These are phyloP conservation scores for Orestias chungarensis DNA, from an alignment of 2,797 vertebrate genomes.

Conservation along the genomic window DNA sequence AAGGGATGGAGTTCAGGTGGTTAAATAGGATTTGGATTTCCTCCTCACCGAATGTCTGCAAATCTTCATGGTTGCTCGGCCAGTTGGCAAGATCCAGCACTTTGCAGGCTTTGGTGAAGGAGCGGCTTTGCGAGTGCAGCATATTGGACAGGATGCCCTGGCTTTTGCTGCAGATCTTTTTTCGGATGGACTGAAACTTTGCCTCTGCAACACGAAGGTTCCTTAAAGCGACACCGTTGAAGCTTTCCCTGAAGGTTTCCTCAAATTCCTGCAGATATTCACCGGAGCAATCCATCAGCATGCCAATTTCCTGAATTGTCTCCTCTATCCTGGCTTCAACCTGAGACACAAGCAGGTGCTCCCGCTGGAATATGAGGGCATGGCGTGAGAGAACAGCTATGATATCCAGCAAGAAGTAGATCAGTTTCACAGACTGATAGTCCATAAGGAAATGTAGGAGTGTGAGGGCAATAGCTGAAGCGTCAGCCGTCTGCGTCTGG, in stretches of 20 bases:
- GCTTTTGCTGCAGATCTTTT: slow-evolving; percentile 95
- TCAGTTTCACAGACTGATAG: slow-evolving; percentile 95
- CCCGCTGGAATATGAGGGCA: slow-evolving; percentile 92
- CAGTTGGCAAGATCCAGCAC: slow-evolving; percentile 90
- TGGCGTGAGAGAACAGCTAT: slow-evolving; percentile 92
- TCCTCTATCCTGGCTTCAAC: slow-evolving; percentile 92
- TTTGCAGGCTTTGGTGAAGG: slow-evolving; percentile 90
- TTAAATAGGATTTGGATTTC: slow-evolving; percentile 91
- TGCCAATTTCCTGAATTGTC: slow-evolving; percentile 92
- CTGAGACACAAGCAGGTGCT: slow-evolving; percentile 90
- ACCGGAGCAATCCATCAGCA: slow-evolving; percentile 89
- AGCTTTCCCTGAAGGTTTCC: slow-evolving; percentile 94
- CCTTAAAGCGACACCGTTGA: slow-evolving; percentile 93
- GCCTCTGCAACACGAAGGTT: slow-evolving; percentile 94
- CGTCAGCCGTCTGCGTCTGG: slow-evolving; percentile 91
- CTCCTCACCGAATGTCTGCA: slow-evolving; percentile 89
- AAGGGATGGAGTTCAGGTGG: slow-evolving; percentile 87
- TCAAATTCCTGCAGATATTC: slow-evolving; percentile 97
- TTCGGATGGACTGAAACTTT: slow-evolving; percentile 96
- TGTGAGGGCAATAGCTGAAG: slow-evolving; percentile 91
- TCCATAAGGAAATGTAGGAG: slow-evolving; percentile 96
- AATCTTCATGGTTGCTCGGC: slow-evolving; percentile 88
- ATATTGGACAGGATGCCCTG: slow-evolving; percentile 91
- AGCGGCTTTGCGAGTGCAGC: slow-evolving; percentile 86
- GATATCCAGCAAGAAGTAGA: slow-evolving; percentile 96